phyloP scores from a whole-genome alignment of 2,797 vertebrate genomes.

The Phoeniculus purpureus region DNA sequence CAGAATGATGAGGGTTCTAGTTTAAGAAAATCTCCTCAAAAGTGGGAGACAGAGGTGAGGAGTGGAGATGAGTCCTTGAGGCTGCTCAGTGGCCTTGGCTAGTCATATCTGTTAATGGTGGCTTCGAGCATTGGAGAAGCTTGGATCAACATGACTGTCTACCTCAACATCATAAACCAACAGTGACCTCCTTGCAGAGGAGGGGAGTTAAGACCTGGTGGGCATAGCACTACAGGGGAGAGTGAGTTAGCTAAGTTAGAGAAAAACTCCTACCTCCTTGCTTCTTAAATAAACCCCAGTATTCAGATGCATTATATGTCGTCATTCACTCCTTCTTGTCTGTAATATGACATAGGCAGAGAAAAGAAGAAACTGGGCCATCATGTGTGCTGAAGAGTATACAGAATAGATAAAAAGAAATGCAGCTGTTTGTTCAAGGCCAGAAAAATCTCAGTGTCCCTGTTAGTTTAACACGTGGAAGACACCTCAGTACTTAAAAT shows the following conservation, averaged over 20 bases:
- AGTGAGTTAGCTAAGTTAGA: not conserved
- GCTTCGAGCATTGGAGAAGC: not conserved
- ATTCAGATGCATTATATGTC: not conserved
- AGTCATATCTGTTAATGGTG: fast-evolving
- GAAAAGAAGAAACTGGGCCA: not conserved
- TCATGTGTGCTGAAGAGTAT: not conserved
- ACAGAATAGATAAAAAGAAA: not conserved
- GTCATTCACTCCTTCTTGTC: not conserved
- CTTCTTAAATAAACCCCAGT: not conserved
- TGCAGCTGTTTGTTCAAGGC: not conserved
- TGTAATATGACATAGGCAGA: not conserved
- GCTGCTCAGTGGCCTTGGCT: not conserved
- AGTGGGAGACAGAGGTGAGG: not conserved
- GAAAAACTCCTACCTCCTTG: not conserved
- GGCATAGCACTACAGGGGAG: not conserved
- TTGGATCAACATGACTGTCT: not conserved
- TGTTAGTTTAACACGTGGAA: not conserved
- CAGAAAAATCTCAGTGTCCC: not conserved
- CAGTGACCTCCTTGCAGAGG: not conserved
- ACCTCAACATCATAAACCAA: not conserved
- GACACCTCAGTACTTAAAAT: not conserved
- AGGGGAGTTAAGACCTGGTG: not conserved
- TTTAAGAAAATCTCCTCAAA: not conserved
- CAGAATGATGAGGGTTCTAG: not conserved
- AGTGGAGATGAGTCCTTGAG: not conserved